Percentiles rank a stretch among this genome's conserved stretches.
Evolutionary conservation across 2,113 vertebrate genomes (phyloP).

Genomic region (Ornithorhynchus anatinus): DNA sequence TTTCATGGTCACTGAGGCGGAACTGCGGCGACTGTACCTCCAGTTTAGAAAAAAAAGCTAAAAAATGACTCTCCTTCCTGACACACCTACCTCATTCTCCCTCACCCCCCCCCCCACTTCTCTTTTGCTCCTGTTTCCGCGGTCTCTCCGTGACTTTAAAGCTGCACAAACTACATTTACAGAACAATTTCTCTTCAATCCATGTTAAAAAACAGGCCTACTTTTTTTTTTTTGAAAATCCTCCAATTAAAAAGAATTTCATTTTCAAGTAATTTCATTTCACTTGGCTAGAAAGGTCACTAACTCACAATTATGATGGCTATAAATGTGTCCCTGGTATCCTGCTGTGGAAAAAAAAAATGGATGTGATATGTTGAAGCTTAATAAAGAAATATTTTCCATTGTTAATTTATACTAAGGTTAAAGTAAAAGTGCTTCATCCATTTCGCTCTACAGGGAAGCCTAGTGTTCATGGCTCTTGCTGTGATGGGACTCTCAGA

Average conservation of each 20-base stretch:
- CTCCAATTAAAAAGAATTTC: constrained; percentile 76
- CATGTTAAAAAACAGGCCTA: constrained; percentile 21
- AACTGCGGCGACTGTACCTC: constrained; percentile 79
- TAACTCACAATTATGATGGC: constrained; percentile 74
- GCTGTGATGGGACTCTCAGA: accelerated
- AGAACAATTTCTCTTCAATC: neutral
- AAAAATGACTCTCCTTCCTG: constrained; percentile 68
- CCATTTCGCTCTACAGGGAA: too few relatives aligned
- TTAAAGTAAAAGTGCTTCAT: constrained; percentile 27
- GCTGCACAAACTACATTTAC: neutral
- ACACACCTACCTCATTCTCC: constrained; percentile 72
- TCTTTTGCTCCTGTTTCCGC: constrained; percentile 22
- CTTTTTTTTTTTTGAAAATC: constrained; percentile 58
- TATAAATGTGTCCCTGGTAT: constrained; percentile 71
- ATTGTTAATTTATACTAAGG: constrained; percentile 38
- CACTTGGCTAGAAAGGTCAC: constrained; percentile 77
- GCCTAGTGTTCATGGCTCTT: neutral
- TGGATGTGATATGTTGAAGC: constrained; percentile 54
- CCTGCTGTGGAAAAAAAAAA: constrained; percentile 55
- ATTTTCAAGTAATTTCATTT: constrained; percentile 77
- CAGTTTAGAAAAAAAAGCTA: constrained; percentile 64
- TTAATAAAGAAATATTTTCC: constrained; percentile 57
- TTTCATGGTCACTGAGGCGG: constrained; percentile 84
- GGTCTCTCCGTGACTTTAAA: constrained; percentile 18
- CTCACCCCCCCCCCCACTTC: neutral